A percentile compares a stretch with the other conserved stretches of the same genome.
phyloP scores from a whole-genome alignment of 2,888 invertebrate species.

The Dynastes maya region DNA sequence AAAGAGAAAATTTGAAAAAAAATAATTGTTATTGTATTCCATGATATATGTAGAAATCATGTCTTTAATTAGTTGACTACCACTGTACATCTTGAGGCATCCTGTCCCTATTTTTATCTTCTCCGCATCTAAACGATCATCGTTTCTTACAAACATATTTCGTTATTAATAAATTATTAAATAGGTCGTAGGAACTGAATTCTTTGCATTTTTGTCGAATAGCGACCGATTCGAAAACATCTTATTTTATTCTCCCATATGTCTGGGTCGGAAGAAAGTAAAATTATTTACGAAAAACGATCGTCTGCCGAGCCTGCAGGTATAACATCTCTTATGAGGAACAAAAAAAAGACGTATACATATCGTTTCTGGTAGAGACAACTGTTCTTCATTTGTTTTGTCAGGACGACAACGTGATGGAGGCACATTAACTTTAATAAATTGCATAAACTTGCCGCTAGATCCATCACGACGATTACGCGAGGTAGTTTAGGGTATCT shows the following conservation, averaged over 20 bases:
- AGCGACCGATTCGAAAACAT: constrained; percentile 1
- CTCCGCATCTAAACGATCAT: neutral
- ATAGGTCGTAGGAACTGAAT: constrained; percentile 8
- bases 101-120: constrained; percentile 17
- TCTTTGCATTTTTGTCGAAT: constrained; percentile 12
- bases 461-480: constrained; percentile 39
- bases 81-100: neutral
- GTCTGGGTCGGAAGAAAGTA: neutral
- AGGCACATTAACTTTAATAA: constrained; percentile 45
- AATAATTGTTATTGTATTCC: too few relatives aligned
- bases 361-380: constrained; percentile 21
- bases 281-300: constrained; percentile 16
- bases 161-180: constrained; percentile 51
- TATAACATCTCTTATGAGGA: neutral
- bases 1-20: too few relatives aligned
- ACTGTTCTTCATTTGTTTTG: constrained; percentile 48
- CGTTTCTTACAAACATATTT: constrained; percentile 7
- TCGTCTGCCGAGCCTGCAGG: neutral
- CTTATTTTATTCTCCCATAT: constrained; percentile 7
- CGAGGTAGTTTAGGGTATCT: constrained; percentile 11
- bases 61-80: too few relatives aligned
- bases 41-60: too few relatives aligned
- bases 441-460: constrained; percentile 46
- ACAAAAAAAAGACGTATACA: constrained; percentile 12
- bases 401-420: constrained; percentile 28